Percentiles rank a stretch among this genome's conserved stretches.
phyloP scores from a whole-genome alignment of 2,888 invertebrate species.

The Metalampra italica region DNA sequence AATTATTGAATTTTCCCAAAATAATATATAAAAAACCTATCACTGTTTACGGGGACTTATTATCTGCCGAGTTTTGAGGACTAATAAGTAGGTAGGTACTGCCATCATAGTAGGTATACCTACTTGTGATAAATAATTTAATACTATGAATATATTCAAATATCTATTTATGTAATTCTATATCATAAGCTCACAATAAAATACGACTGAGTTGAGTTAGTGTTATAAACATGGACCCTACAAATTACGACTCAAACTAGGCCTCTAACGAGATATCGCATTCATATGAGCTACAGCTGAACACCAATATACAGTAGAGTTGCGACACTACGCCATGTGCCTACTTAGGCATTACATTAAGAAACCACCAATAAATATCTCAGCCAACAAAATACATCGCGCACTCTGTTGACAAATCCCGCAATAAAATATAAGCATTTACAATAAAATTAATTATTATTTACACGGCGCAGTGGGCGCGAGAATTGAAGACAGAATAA shows the following conservation, averaged over 20 bases:
- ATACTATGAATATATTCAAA: neutral
- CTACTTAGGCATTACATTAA: slow-evolving; percentile 66
- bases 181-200: neutral
- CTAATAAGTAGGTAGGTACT: too few relatives aligned
- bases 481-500: slow-evolving; percentile 33
- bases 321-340: slow-evolving; percentile 27
- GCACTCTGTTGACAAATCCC: slow-evolving; percentile 77
- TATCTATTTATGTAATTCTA: neutral
- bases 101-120: too few relatives aligned
- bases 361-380: slow-evolving; percentile 72
- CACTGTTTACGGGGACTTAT: too few relatives aligned
- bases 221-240: slow-evolving; percentile 12
- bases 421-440: slow-evolving; percentile 79
- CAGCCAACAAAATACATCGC: slow-evolving; percentile 73
- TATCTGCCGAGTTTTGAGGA: too few relatives aligned
- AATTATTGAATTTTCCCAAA: too few relatives aligned
- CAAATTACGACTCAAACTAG: slow-evolving; percentile 18
- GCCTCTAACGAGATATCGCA: slow-evolving; percentile 8
- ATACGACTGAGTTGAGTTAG: slow-evolving; percentile 12
- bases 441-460: slow-evolving; percentile 80
- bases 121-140: too few relatives aligned
- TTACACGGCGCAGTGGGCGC: slow-evolving; percentile 73
- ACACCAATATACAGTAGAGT: slow-evolving; percentile 6
- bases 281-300: slow-evolving; percentile 3
- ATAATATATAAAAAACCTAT: too few relatives aligned